phyloP scores from a whole-genome alignment of 2,113 vertebrate genomes.

The Aramus guarauna region DNA sequence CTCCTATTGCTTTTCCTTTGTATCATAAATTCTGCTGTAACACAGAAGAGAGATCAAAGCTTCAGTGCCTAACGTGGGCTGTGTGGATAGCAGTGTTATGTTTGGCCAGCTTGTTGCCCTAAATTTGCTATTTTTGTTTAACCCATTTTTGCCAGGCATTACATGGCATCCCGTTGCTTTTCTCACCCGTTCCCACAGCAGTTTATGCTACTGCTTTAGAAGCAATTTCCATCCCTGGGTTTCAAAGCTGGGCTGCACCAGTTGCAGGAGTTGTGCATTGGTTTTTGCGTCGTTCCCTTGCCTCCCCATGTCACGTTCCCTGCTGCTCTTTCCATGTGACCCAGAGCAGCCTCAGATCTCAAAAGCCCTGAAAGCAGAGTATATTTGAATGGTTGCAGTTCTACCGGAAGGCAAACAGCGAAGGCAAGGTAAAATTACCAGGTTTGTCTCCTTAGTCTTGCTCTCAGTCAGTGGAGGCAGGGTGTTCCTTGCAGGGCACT shows the following conservation, averaged over 20 bases:
- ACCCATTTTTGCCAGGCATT: neutral
- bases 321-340: neutral
- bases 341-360: neutral
- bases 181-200: neutral
- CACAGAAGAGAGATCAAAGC: neutral
- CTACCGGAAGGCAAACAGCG: neutral
- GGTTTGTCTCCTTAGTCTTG: neutral
- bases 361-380: neutral
- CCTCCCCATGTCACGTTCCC: neutral
- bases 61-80: neutral
- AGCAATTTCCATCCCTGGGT: neutral
- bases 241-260: neutral
- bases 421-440: neutral
- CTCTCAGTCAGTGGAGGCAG: neutral
- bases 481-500: neutral
- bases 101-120: conserved; percentile 7
- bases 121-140: conserved; percentile 41
- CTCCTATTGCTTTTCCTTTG: conserved; percentile 35
- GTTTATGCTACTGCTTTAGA: neutral
- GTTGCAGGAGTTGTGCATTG: neutral
- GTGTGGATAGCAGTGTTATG: neutral
- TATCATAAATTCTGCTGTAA: conserved; percentile 7
- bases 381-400: neutral
- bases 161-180: neutral
- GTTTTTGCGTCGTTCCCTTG: neutral